Conservation (phyloP, 2,113 vertebrate genomes). For the Calypte anna region DNA sequence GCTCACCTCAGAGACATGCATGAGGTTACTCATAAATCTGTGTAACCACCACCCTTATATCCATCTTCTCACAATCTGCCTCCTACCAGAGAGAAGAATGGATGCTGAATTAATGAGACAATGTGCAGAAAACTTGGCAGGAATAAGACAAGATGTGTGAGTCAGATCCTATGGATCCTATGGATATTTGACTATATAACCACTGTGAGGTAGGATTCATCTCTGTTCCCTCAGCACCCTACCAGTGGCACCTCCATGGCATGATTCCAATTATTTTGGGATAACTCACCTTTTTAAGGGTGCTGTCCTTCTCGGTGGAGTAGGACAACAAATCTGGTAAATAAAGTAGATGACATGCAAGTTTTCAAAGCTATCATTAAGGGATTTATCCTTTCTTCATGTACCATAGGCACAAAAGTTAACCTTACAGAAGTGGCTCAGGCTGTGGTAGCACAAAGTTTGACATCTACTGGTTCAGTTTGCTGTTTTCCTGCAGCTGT, state of each 20-base stretch:
- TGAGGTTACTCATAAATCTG: neutral
- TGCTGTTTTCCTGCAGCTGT: neutral
- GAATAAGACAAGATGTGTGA: neutral
- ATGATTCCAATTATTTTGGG: neutral
- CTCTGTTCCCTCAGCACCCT: neutral
- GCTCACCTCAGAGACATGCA: neutral
- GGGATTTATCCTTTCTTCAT: neutral
- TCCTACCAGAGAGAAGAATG: neutral
- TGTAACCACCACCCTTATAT: neutral
- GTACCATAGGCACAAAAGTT: neutral
- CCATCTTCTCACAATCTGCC: neutral
- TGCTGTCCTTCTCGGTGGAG: neutral
- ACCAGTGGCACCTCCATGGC: neutral
- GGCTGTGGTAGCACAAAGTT: neutral
- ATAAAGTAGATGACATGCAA: neutral
- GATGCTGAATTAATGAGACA: neutral
- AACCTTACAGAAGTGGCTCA: neutral
- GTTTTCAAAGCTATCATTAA: neutral
- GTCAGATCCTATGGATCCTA: neutral
- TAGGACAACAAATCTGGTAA: neutral
- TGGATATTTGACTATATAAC: neutral
- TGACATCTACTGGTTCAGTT: neutral
- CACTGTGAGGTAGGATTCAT: neutral
- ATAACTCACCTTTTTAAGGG: neutral
- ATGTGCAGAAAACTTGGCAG: neutral